Conservation (phyloP, 1,140 invertebrate genomes). For the Matsumurasca onukii region DNA sequence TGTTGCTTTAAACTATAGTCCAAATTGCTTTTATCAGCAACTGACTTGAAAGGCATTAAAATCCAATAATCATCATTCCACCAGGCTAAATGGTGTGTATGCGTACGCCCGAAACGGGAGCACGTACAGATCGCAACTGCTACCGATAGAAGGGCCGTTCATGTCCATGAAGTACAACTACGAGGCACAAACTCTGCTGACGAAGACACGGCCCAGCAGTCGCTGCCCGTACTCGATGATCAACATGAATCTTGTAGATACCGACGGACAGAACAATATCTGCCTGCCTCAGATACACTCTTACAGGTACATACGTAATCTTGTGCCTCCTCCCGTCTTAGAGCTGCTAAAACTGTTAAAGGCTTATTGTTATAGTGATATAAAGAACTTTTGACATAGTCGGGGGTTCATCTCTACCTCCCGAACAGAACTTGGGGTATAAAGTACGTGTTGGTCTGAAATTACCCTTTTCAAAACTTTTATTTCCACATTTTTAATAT, state of each 20-base stretch:
- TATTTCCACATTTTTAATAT: too few relatives aligned
- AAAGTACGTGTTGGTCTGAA: too few relatives aligned
- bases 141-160: constrained; percentile 29
- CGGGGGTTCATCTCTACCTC: neutral
- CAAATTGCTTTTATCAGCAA: too few relatives aligned
- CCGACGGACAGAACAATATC: neutral
- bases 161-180: constrained; percentile 32
- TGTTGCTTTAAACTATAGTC: too few relatives aligned
- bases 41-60: too few relatives aligned
- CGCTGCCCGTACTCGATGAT: constrained; percentile 59
- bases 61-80: neutral
- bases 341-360: neutral
- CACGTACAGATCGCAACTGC: neutral
- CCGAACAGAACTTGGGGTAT: too few relatives aligned
- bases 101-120: neutral
- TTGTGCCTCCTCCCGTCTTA: neutral
- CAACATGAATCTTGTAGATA: constrained; percentile 40
- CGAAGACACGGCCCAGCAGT: constrained; percentile 60
- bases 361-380: neutral
- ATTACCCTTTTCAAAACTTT: too few relatives aligned
- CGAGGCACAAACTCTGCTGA: constrained; percentile 46
- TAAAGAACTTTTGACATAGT: neutral
- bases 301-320: neutral
- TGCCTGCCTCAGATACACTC: neutral
- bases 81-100: constrained; percentile 30